Evolutionary conservation across 2,113 vertebrate genomes (phyloP).

Genomic region (Clarias macrocephalus): DNA sequence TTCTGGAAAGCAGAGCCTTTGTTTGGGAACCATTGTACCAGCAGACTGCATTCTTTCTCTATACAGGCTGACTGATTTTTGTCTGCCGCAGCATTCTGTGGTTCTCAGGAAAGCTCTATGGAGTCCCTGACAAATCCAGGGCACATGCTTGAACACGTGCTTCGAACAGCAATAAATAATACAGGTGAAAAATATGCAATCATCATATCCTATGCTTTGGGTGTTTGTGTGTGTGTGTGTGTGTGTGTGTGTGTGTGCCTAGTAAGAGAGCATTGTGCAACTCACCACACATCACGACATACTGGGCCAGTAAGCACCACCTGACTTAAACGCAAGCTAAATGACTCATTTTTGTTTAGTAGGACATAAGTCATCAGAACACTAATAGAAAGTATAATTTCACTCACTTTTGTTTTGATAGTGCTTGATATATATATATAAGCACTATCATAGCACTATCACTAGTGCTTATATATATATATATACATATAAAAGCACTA

Average conservation of each 20-base stretch:
- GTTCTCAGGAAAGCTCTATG: conserved; percentile 71
- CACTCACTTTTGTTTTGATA: not conserved
- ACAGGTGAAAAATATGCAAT: conserved; percentile 20
- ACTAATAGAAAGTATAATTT: not conserved
- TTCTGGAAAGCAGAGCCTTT: conserved; percentile 81
- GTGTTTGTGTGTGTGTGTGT: not conserved
- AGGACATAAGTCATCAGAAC: not conserved
- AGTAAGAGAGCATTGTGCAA: conserved; percentile 1
- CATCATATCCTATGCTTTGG: conserved; percentile 19
- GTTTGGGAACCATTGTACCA: conserved; percentile 57
- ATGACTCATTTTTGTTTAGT: not conserved
- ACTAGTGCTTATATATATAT: no score
- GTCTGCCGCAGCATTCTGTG: conserved; percentile 74
- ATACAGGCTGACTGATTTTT: conserved; percentile 44
- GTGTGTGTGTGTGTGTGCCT: not conserved
- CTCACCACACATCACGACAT: conserved; percentile 7
- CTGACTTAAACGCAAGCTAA: not conserved
- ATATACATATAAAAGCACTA: no score
- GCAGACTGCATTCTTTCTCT: conserved; percentile 41
- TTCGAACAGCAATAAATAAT: conserved; percentile 1
- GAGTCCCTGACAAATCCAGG: conserved; percentile 26
- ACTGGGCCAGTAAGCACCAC: conserved; percentile 14
- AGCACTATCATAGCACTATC: no score
- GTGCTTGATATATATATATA: no score
- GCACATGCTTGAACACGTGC: conserved; percentile 18